Evolutionary conservation across 2,113 vertebrate genomes (phyloP).

Genomic region (Rutilus rutilus): DNA sequence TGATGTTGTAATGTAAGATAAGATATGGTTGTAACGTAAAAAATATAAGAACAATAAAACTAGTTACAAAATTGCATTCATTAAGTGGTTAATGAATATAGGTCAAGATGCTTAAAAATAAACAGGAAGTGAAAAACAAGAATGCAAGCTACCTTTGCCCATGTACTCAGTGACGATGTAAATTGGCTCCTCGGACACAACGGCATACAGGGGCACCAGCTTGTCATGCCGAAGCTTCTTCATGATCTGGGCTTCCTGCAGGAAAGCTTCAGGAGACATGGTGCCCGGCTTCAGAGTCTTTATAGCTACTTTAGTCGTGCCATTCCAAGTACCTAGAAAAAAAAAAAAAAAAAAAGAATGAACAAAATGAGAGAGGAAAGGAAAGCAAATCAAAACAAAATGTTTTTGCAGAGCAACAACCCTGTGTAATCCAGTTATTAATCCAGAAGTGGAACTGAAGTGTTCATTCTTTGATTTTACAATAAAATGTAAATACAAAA

Average conservation of each 20-base stretch:
- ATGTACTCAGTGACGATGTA: slow-evolving; percentile 97
- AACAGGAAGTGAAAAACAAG: background rate
- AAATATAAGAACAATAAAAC: no score
- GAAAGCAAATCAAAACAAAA: background rate
- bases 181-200: slow-evolving; percentile 97
- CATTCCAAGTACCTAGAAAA: slow-evolving; percentile 92
- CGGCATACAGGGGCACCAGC: slow-evolving; percentile 93
- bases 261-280: slow-evolving; percentile 98
- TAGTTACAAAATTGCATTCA: background rate
- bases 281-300: slow-evolving; percentile 97
- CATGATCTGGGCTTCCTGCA: slow-evolving; percentile 99
- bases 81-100: background rate
- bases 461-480: background rate
- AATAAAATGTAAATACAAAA: background rate
- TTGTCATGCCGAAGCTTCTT: slow-evolving; percentile 97
- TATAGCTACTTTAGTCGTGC: slow-evolving; percentile 97
- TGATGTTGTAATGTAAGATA: no score
- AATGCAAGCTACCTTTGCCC: slow-evolving; percentile 85
- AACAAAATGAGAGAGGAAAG: background rate
- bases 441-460: background rate
- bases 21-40: no score
- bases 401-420: background rate
- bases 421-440: background rate
- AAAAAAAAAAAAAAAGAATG: background rate
- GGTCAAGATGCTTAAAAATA: background rate